Evolutionary conservation across 2,888 invertebrate genomes (phyloP), one percentile per base, ranked within the genome.

Genomic region (Plutella xylostella): DNA sequence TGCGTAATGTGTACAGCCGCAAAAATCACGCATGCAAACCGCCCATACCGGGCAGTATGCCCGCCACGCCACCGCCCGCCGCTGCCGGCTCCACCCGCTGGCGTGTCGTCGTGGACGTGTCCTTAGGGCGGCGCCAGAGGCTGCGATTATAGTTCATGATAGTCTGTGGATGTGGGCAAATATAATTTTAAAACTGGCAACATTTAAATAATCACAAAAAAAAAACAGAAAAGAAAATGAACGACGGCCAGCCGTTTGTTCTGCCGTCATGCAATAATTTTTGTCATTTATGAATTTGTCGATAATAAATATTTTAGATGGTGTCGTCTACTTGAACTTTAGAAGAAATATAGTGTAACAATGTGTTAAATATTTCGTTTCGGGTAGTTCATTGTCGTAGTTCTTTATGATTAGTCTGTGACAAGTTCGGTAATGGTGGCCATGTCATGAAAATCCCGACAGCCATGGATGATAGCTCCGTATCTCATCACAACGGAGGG

Each of bases 401-500:
- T 75, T 77, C 66, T 72, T 56, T 60, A 51, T 48, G 75, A 77
- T 80, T 77, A 73, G 78, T 77, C 78, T 79, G 79, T 79, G 83
- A 82, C 80, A 79, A 79, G 82, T 74, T 75, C 71, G 82, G 85
- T 85, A 85, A 85, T 85, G 85, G 85, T 84, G 85, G 85, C 82
- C 85, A 85, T 84, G 85, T 84, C 83, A 85, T 85, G 85, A 85
- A 84, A 84, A 84, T 85, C 80, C 85, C 85, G 75, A 83, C 85
- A 82, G 80, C 84, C 84, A 85, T 85, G 85, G 85, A 85, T 82
- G 84, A 85, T 82, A 85, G 77, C 82, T 84, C 85, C 80, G 84
- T 84, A 71, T 83, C 83, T 83, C 84, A 84, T 79, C 84, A 85
- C 73, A 85, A 85, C 82, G 84, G 84, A 82, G 84, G 83, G 71